phyloP scores from a whole-genome alignment of 2,113 vertebrate genomes.

The Cinclus mexicanus region DNA sequence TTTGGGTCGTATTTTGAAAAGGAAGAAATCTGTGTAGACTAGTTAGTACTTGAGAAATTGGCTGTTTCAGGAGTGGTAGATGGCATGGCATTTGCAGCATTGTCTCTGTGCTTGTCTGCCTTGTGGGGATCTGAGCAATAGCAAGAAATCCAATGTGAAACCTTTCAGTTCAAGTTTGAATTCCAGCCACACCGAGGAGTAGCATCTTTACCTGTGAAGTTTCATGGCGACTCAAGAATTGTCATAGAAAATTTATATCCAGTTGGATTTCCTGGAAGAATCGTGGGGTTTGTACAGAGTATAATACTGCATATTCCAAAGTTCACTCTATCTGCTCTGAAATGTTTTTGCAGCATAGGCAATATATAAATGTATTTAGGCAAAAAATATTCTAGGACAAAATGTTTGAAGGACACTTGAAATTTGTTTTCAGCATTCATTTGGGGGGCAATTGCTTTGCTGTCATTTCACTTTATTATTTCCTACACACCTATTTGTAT shows the following conservation, averaged over 20 bases:
- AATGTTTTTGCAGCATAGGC: neutral
- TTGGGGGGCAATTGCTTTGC: neutral
- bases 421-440: neutral
- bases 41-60: neutral
- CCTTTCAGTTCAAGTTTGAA: neutral
- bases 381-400: neutral
- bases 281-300: neutral
- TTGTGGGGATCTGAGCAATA: neutral
- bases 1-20: neutral
- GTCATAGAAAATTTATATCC: neutral
- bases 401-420: neutral
- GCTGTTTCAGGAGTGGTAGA: neutral
- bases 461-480: conserved; percentile 12
- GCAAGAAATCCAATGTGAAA: neutral
- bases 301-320: neutral
- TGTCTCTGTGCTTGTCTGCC: neutral
- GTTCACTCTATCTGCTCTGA: neutral
- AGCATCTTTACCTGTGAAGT: neutral
- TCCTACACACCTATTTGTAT: neutral
- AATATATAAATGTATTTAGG: neutral
- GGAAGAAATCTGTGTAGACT: neutral
- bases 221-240: neutral
- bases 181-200: neutral
- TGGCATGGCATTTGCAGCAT: neutral
- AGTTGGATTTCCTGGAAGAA: neutral